A percentile compares a stretch with the other conserved stretches of the same genome.
These are phyloP conservation scores for Plumapathes pennacea DNA, from an alignment of 92 coral and sea anemone species.

Conservation along the genomic window DNA sequence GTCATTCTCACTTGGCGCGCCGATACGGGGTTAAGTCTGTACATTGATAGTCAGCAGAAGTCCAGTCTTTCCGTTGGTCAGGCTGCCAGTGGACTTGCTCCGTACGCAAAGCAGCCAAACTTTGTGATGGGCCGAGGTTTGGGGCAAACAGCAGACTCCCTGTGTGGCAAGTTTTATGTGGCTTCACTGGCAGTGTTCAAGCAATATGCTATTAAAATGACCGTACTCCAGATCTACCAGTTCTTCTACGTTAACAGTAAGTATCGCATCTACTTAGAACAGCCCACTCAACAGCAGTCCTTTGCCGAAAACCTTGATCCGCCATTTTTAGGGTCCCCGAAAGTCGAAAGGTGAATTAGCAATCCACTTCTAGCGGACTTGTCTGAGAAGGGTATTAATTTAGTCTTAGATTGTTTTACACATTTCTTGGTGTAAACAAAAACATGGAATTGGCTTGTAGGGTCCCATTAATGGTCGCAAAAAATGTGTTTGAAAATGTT, in stretches of 20 bases:
- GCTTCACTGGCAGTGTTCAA: constrained; percentile 91
- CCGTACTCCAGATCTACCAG: constrained; percentile 54
- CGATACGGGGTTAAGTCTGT: constrained; percentile 61
- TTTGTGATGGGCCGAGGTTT: constrained; percentile 81
- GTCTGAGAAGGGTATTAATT: neutral
- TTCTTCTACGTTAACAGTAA: constrained; percentile 90
- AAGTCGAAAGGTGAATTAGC: too few species aligned
- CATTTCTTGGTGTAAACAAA: neutral
- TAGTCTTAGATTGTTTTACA: neutral
- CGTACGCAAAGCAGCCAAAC: constrained; percentile 56
- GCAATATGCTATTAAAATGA: constrained; percentile 43
- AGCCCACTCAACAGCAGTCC: too few species aligned
- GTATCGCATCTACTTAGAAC: constrained; percentile 16
- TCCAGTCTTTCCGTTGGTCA: constrained; percentile 29
- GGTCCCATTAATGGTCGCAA: neutral
- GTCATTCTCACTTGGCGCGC: constrained; percentile 83
- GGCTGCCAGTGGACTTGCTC: constrained; percentile 30
- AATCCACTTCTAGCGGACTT: too few species aligned
- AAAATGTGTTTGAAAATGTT: neutral
- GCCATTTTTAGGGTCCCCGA: too few species aligned
- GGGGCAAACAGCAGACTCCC: constrained; percentile 36
- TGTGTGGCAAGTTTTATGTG: constrained; percentile 76
- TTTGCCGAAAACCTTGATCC: too few species aligned
- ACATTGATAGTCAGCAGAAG: constrained; percentile 46
- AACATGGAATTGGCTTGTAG: neutral